A percentile compares a stretch with the other conserved stretches of the same genome.
phyloP scores from a whole-genome alignment of 2,888 invertebrate genomes.

The Embidobia sp. region DNA sequence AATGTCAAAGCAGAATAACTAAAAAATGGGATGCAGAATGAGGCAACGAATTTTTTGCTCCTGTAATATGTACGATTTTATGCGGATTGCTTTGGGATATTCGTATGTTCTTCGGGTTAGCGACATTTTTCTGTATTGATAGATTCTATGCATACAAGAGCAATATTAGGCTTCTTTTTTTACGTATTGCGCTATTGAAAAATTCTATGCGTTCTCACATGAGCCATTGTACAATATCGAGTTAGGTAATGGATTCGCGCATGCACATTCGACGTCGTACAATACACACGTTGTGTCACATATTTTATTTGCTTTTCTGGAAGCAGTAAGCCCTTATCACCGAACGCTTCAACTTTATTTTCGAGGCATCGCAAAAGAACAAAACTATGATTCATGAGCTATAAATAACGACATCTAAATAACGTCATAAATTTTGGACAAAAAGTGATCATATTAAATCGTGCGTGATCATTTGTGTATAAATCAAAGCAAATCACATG shows the following conservation, averaged over 20 bases:
- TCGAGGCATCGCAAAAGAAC: conserved; percentile 42
- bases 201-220: conserved; percentile 63
- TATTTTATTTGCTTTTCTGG: conserved; percentile 63
- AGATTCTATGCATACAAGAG: conserved; percentile 71
- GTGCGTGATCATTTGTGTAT: conserved; percentile 39
- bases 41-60: conserved; percentile 4
- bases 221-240: conserved; percentile 61
- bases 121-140: conserved; percentile 65
- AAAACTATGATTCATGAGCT: conserved; percentile 42
- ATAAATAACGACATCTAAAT: conserved; percentile 44
- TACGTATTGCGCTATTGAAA: conserved; percentile 59
- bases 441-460: conserved; percentile 51
- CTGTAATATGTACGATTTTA: conserved; percentile 32
- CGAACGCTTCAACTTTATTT: conserved; percentile 54
- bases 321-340: conserved; percentile 58
- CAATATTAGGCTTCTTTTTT: conserved; percentile 64
- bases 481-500: conserved; percentile 30
- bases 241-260: conserved; percentile 63
- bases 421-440: conserved; percentile 33
- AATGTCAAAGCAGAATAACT: too few relatives aligned
- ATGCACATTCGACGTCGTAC: conserved; percentile 50
- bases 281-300: conserved; percentile 54
- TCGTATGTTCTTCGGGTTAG: conserved; percentile 26
- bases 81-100: conserved; percentile 44
- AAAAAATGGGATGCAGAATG: too few relatives aligned